Percentiles rank a stretch among this genome's conserved stretches.
These are phyloP conservation scores for Caenorhabditis wallacei DNA, from an alignment of 2,888 invertebrate species.

Conservation along the genomic window DNA sequence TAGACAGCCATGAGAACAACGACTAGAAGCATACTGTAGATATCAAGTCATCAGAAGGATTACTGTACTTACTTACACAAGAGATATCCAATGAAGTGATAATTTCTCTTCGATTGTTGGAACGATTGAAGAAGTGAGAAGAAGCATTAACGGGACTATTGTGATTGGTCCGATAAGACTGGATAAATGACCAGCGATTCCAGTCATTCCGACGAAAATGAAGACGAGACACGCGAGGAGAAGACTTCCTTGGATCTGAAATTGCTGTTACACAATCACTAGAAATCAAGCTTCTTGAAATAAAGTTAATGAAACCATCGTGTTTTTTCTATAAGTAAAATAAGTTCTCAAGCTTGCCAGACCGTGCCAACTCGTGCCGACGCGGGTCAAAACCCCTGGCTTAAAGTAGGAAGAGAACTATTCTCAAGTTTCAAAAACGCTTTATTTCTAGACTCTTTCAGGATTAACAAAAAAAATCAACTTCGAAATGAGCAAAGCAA, in stretches of 20 bases:
- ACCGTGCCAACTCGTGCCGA: too few relatives aligned
- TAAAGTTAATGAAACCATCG: too few relatives aligned
- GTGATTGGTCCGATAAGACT: conserved; percentile 80
- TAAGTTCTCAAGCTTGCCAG: too few relatives aligned
- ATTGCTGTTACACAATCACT: too few relatives aligned
- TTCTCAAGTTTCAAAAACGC: too few relatives aligned
- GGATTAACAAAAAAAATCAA: too few relatives aligned
- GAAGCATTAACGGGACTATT: conserved; percentile 79
- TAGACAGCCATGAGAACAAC: conserved; percentile 77
- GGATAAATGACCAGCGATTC: conserved; percentile 78
- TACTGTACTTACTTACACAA: conserved; percentile 72
- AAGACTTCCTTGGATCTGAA: conserved; percentile 80
- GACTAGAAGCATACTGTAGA: conserved; percentile 74
- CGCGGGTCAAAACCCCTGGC: too few relatives aligned
- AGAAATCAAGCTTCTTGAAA: conserved; percentile 22
- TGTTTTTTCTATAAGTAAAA: too few relatives aligned
- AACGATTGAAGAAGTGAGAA: conserved; percentile 76
- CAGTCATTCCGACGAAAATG: conserved; percentile 77
- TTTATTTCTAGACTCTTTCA: too few relatives aligned
- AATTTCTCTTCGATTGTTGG: conserved; percentile 78
- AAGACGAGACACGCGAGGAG: conserved; percentile 77
- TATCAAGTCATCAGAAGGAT: not conserved
- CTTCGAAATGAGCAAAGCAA: too few relatives aligned
- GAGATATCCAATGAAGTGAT: conserved; percentile 78
- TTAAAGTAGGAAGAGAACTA: too few relatives aligned